Conservation (phyloP, 2,888 invertebrate genomes). For the Heliconius cydno region DNA sequence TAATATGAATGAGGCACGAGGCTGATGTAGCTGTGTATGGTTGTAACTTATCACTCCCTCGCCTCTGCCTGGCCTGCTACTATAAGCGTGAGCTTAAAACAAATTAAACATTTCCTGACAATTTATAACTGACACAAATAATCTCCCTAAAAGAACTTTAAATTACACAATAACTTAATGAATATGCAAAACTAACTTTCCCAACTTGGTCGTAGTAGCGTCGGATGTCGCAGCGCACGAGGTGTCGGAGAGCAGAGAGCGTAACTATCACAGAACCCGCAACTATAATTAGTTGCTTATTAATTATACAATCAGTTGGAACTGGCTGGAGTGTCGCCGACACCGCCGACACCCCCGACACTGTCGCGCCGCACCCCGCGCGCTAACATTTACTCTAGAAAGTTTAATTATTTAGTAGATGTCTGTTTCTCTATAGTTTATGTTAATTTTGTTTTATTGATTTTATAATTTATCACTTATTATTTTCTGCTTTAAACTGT, state of each 20-base stretch:
- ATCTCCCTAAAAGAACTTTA: background rate
- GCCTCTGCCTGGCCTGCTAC: no score
- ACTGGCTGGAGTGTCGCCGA: conserved; percentile 12
- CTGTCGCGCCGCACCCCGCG: background rate
- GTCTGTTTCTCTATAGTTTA: conserved; percentile 9
- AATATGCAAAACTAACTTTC: conserved; percentile 20
- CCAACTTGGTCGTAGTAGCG: background rate
- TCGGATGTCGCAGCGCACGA: background rate
- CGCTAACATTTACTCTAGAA: background rate
- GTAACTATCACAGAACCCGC: conserved; percentile 15
- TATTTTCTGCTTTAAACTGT: background rate
- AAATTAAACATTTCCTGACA: background rate
- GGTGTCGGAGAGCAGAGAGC: background rate
- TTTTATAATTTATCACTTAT: background rate
- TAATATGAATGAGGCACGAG: no score
- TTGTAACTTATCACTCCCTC: no score
- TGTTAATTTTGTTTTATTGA: background rate
- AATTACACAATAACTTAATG: background rate
- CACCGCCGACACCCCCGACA: background rate
- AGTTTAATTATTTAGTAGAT: conserved; percentile 16
- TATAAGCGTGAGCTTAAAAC: no score
- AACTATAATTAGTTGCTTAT: conserved; percentile 36
- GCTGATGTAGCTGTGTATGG: no score
- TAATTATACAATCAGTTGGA: conserved; percentile 28
- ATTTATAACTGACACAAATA: background rate